phyloP scores from a whole-genome alignment of 2,113 vertebrate genomes.

The Micronycteris hirsuta region DNA sequence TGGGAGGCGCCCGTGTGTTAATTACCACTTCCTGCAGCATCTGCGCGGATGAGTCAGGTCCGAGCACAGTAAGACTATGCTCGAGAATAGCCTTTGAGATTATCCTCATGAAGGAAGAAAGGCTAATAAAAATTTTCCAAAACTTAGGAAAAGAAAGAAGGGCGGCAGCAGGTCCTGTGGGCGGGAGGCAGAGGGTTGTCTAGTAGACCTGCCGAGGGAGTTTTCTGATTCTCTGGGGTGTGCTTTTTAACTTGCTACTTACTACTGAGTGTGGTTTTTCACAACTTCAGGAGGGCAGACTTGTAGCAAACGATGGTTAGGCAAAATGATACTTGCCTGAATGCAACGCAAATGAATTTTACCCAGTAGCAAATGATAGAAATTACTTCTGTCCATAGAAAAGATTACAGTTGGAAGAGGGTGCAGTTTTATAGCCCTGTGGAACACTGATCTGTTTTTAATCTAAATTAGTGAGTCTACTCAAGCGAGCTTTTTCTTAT shows the following conservation, averaged over 20 bases:
- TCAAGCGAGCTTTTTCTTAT: not conserved
- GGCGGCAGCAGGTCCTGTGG: rapidly evolving
- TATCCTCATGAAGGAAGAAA: rapidly evolving
- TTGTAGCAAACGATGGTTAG: not conserved
- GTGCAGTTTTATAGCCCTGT: not conserved
- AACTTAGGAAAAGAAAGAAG: too few species aligned
- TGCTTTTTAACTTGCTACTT: not conserved
- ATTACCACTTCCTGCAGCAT: not conserved
- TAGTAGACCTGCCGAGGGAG: not conserved
- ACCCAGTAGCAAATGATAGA: not conserved
- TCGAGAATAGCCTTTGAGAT: not conserved
- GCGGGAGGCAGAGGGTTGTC: too few species aligned
- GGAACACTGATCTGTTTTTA: not conserved
- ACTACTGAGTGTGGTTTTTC: not conserved
- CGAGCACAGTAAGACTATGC: not conserved
- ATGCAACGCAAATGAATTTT: not conserved
- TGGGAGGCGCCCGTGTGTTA: not conserved
- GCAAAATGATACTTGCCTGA: not conserved
- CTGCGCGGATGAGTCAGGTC: not conserved
- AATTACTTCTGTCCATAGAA: not conserved
- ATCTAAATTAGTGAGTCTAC: not conserved
- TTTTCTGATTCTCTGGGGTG: not conserved
- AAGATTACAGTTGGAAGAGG: not conserved
- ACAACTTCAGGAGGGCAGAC: not conserved
- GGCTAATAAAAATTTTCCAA: not conserved